Conservation (phyloP, 2,888 invertebrate genomes). For the Drosophila niveifrons region DNA sequence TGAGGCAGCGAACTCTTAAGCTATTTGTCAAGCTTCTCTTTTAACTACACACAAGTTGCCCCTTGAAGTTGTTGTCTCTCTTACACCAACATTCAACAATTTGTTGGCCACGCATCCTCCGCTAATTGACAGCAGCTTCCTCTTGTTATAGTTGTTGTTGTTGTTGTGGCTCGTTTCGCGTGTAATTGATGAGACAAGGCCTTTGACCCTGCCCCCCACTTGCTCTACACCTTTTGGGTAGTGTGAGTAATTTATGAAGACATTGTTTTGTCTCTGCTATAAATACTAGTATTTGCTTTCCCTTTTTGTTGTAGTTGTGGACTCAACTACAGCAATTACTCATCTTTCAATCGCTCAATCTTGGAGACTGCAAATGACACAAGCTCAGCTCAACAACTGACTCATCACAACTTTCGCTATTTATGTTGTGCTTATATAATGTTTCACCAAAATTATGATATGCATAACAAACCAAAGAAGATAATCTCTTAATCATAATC, state of each 20-base stretch:
- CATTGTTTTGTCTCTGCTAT: constrained; percentile 14
- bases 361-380: constrained; percentile 11
- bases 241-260: constrained; percentile 46
- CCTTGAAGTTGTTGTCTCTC: neutral
- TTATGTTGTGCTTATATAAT: constrained; percentile 25
- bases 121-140: constrained; percentile 27
- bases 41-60: too few relatives aligned
- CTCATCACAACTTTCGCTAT: constrained; percentile 60
- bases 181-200: constrained; percentile 37
- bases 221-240: constrained; percentile 26
- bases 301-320: constrained; percentile 36
- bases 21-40: constrained; percentile 1
- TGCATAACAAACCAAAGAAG: neutral
- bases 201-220: constrained; percentile 35
- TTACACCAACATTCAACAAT: too few relatives aligned
- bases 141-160: neutral
- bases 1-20: neutral
- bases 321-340: constrained; percentile 39
- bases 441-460: neutral
- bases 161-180: neutral
- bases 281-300: constrained; percentile 36
- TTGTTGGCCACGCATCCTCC: constrained; percentile 11
- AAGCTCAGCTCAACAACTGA: constrained; percentile 41
- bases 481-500: neutral
- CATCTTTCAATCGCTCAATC: constrained; percentile 36